A percentile compares a stretch with the other conserved stretches of the same genome.
Evolutionary conservation across 1,140 invertebrate species (phyloP).

Genomic region (Caenorhabditis inopinata): DNA sequence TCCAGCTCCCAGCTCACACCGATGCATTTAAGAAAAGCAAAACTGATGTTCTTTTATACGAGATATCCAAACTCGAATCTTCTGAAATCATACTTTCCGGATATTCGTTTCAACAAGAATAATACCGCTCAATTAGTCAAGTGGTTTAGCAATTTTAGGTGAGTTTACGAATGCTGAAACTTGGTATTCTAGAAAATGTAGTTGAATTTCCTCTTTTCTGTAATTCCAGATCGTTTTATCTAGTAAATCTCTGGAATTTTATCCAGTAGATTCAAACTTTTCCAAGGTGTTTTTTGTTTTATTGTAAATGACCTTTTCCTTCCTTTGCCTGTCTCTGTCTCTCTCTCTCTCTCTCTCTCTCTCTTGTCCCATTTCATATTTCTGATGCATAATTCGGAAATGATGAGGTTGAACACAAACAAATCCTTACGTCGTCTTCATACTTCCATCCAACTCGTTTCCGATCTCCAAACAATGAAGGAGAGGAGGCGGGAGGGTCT

Average conservation of each 20-base stretch:
- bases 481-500: too few relatives aligned
- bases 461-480: constrained; percentile 23
- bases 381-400: neutral
- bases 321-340: neutral
- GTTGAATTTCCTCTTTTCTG: too few relatives aligned
- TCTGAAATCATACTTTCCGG: constrained; percentile 99
- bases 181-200: too few relatives aligned
- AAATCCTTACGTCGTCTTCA: neutral
- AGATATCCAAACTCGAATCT: constrained; percentile 95
- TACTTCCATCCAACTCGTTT: neutral
- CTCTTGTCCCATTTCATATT: neutral
- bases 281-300: too few relatives aligned
- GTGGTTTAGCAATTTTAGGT: constrained; percentile 73
- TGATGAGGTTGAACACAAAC: neutral
- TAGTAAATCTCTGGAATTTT: too few relatives aligned
- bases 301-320: neutral
- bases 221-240: too few relatives aligned
- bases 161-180: neutral
- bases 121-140: constrained; percentile 99
- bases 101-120: constrained; percentile 99
- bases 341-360: neutral
- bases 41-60: constrained; percentile 99
- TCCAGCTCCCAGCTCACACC: constrained; percentile 76
- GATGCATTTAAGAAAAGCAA: constrained; percentile 99
- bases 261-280: too few relatives aligned